Percentiles rank a stretch among this genome's conserved stretches.
Evolutionary conservation across 1,140 invertebrate genomes (phyloP).

Genomic region (Tribolium madens): DNA sequence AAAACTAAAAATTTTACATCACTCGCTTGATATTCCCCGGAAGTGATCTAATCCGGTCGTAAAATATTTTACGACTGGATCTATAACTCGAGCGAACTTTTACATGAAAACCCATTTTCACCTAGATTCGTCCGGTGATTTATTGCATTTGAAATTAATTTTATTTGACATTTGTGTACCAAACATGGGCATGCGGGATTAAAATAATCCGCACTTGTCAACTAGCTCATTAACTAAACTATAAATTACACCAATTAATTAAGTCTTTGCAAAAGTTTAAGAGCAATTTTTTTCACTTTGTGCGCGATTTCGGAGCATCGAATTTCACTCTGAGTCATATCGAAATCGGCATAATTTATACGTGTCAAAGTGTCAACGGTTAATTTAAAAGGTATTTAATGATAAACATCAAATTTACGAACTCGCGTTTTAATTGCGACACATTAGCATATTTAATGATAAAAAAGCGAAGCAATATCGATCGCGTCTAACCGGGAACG

Average conservation of each 20-base stretch:
- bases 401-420: constrained; percentile 37
- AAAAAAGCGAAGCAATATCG: neutral
- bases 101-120: constrained; percentile 7
- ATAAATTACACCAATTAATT: constrained; percentile 21
- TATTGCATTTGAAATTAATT: constrained; percentile 1
- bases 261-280: constrained; percentile 8
- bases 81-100: neutral
- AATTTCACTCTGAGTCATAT: constrained; percentile 5
- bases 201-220: neutral
- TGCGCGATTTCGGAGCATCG: neutral
- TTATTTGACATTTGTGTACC: neutral
- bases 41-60: constrained; percentile 9
- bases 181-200: neutral
- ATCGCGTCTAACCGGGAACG: neutral
- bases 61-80: constrained; percentile 20
- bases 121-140: constrained; percentile 11
- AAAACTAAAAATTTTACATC: constrained; percentile 2
- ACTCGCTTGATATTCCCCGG: neutral
- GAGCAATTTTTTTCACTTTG: neutral
- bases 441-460: constrained; percentile 37
- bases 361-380: constrained; percentile 23
- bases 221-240: neutral
- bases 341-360: constrained; percentile 12
- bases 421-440: constrained; percentile 20
- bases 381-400: constrained; percentile 35